Evolutionary conservation across 2,888 invertebrate species (phyloP), one percentile per base, ranked within the genome.

Genomic region (Drosophila monieri): DNA sequence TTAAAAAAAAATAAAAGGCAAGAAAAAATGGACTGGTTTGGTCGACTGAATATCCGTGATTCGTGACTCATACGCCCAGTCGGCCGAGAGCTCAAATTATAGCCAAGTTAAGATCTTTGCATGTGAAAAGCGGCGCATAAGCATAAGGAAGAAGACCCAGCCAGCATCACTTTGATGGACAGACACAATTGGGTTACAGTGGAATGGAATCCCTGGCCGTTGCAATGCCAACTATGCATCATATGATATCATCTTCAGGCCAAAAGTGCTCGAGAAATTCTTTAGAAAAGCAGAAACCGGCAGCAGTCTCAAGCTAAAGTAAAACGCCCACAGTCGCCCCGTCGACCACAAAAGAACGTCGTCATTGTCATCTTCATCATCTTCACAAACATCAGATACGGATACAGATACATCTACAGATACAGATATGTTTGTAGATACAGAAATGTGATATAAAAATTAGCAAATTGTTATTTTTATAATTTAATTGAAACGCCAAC

Each of bases 391-490:
- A 27, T 27, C 27, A 27, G 27, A 27, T 27, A 27, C 27, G 9
- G 27, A 27, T 27, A 27, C 27, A 27, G 27, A 9, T 27, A 21
- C 61, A 27, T 3, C 8, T 27, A 8, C 3, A 66, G 51, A 47
- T 55, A 47, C 32, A 66, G 30, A 51, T 43, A 27, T 25, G 23
- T 23, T 6, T 47, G 61, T 58, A 76, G 65, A 64, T 73, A 74
- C 54, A 76, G 52, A 70, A 60, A 73, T 56, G 54, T 25, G 67
- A 61, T 69, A 76, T 73, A 62, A 71, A 81, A 81, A 78, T 85
- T 85, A 81, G 79, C 85, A 81, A 81, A 81, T 81, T 74, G 74
- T 81, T 81, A 85, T 85, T 85, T 81, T 85, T 85, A 85, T 75
- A 75, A 77, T 77, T 83, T 75, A 80, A 80, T 81, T 81, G 77